Percentiles rank a stretch among this genome's conserved stretches.
Conservation (phyloP, 2,797 vertebrate genomes). For the Mormyrus hasselquistii region DNA sequence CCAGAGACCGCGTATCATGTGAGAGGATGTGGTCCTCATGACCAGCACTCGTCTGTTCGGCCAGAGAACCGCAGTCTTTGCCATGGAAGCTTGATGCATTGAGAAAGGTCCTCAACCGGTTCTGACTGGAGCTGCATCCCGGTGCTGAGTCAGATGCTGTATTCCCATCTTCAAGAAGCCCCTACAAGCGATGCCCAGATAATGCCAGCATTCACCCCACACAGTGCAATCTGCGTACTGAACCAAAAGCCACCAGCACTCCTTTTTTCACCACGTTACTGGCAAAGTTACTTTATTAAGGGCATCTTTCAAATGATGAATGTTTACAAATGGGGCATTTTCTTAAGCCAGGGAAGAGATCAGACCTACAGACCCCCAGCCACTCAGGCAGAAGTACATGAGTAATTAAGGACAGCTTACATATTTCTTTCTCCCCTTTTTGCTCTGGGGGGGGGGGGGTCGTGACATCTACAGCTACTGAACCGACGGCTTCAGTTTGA, state of each 20-base stretch:
- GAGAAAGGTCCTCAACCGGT: neutral
- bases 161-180: neutral
- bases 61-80: neutral
- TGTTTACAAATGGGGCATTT: neutral
- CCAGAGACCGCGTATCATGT: neutral
- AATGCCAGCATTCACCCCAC: neutral
- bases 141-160: neutral
- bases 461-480: neutral
- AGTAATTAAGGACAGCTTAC: neutral
- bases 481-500: neutral
- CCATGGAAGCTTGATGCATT: neutral
- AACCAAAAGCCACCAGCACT: neutral
- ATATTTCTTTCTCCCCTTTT: neutral
- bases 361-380: neutral
- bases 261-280: neutral
- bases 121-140: neutral
- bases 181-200: neutral
- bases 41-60: neutral
- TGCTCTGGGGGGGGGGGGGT: neutral
- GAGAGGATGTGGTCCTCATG: conserved; percentile 7
- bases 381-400: neutral
- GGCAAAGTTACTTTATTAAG: neutral
- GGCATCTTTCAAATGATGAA: neutral
- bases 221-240: neutral
- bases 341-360: neutral